Conservation (phyloP, 2,888 invertebrate genomes). For the Caenorhabditis japonica region DNA sequence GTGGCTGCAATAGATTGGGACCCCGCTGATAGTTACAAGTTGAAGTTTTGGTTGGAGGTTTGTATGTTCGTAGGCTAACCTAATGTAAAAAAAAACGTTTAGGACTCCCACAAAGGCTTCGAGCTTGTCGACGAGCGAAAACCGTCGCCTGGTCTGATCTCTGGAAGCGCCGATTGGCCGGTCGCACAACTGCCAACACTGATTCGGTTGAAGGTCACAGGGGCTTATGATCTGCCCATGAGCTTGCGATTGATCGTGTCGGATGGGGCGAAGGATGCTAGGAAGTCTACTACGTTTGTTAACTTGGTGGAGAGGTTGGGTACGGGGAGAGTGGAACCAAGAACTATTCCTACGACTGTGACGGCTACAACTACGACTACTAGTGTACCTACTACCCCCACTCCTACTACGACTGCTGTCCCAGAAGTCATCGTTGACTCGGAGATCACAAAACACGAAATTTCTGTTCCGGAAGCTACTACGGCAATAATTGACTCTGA, state of each 20-base stretch:
- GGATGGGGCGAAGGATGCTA: slow-evolving; percentile 51
- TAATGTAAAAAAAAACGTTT: background rate
- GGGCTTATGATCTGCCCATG: slow-evolving; percentile 36
- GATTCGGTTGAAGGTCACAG: slow-evolving; percentile 32
- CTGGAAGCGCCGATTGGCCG: slow-evolving; percentile 50
- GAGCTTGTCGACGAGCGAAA: slow-evolving; percentile 43
- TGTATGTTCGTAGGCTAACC: background rate
- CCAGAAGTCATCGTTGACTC: slow-evolving; percentile 25
- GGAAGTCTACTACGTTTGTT: slow-evolving; percentile 54
- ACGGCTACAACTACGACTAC: slow-evolving; percentile 3
- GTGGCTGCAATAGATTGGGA: slow-evolving; percentile 74
- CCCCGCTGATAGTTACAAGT: slow-evolving; percentile 62
- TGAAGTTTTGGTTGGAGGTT: slow-evolving; percentile 66
- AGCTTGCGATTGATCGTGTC: slow-evolving; percentile 48
- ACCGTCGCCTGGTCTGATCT: slow-evolving; percentile 24
- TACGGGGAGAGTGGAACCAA: background rate
- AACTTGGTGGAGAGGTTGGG: slow-evolving; percentile 51
- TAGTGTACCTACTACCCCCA: slow-evolving; percentile 4
- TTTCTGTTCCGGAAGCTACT: background rate
- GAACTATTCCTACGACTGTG: background rate
- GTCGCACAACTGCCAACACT: slow-evolving; percentile 36
- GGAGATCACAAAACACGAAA: slow-evolving; percentile 10
- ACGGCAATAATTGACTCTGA: too few relatives aligned
- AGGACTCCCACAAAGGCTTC: slow-evolving; percentile 51
- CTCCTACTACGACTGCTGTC: background rate